Evolutionary conservation across 2,888 invertebrate species (phyloP).

Genomic region (Lamellibrachia columna): DNA sequence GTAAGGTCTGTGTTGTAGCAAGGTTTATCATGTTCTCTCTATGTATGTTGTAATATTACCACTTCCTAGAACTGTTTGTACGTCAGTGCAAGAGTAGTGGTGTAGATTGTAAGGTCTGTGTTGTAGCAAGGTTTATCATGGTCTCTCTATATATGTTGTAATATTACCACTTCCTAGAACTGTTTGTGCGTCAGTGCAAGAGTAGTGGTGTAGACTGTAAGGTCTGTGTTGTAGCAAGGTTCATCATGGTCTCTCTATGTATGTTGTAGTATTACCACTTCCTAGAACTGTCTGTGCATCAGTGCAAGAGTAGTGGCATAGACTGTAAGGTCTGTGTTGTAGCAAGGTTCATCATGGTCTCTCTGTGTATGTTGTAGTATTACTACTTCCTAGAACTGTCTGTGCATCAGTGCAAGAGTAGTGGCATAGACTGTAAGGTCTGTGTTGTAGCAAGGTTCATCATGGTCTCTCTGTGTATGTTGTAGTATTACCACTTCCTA

Average conservation of each 20-base stretch:
- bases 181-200: constrained; percentile 87
- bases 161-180: constrained; percentile 88
- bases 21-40: background rate
- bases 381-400: background rate
- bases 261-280: constrained; percentile 78
- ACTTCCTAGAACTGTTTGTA: background rate
- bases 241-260: constrained; percentile 78
- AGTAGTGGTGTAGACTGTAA: constrained; percentile 95
- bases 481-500: too few species aligned
- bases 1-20: background rate
- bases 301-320: constrained; percentile 91
- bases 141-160: constrained; percentile 61
- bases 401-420: constrained; percentile 70
- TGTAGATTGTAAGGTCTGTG: background rate
- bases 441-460: background rate
- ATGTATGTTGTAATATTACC: background rate
- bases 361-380: background rate
- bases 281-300: constrained; percentile 89
- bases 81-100: background rate
- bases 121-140: background rate
- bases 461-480: background rate
- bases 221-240: too few species aligned
- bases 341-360: constrained; percentile 69
- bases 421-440: background rate
- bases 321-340: constrained; percentile 79